Conservation (phyloP, 1,140 invertebrate species). For the Leptestheria dahalacensis region DNA sequence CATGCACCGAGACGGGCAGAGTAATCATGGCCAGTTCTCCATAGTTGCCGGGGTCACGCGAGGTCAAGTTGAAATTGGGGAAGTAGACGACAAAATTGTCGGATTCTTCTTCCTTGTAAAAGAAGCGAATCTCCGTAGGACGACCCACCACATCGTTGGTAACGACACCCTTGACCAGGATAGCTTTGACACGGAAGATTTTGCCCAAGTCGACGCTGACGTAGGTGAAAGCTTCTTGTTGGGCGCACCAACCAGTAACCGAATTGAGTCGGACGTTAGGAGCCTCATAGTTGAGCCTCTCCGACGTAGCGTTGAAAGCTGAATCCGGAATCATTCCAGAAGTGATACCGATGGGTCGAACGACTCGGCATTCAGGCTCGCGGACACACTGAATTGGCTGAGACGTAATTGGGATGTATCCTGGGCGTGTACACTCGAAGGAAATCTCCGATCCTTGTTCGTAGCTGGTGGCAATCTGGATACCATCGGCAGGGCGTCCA, state of each 20-base stretch:
- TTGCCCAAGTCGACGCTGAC: slow-evolving; percentile 85
- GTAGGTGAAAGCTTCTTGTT: slow-evolving; percentile 87
- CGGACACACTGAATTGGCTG: slow-evolving; percentile 77
- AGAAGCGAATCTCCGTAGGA: slow-evolving; percentile 88
- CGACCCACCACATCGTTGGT: slow-evolving; percentile 87
- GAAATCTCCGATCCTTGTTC: slow-evolving; percentile 79
- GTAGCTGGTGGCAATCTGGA: slow-evolving; percentile 49
- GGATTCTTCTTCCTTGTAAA: slow-evolving; percentile 83
- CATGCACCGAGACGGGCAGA: slow-evolving; percentile 79
- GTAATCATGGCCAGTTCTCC: slow-evolving; percentile 91
- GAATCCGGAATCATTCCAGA: slow-evolving; percentile 85
- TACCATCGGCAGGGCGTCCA: slow-evolving; percentile 58
- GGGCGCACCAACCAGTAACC: slow-evolving; percentile 88
- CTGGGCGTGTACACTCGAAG: slow-evolving; percentile 76
- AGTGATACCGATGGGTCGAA: slow-evolving; percentile 75
- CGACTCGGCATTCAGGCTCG: slow-evolving; percentile 85
- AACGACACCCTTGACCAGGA: slow-evolving; percentile 52
- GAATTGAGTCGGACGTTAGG: slow-evolving; percentile 79
- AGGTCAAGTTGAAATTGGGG: slow-evolving; percentile 86
- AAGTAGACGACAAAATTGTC: slow-evolving; percentile 94
- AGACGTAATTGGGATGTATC: slow-evolving; percentile 82
- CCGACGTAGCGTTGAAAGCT: slow-evolving; percentile 89
- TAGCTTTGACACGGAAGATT: slow-evolving; percentile 66
- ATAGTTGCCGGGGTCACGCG: slow-evolving; percentile 83
- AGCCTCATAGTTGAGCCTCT: slow-evolving; percentile 80